Conservation (phyloP, 2,113 vertebrate genomes). For the Dicaeum eximium region DNA sequence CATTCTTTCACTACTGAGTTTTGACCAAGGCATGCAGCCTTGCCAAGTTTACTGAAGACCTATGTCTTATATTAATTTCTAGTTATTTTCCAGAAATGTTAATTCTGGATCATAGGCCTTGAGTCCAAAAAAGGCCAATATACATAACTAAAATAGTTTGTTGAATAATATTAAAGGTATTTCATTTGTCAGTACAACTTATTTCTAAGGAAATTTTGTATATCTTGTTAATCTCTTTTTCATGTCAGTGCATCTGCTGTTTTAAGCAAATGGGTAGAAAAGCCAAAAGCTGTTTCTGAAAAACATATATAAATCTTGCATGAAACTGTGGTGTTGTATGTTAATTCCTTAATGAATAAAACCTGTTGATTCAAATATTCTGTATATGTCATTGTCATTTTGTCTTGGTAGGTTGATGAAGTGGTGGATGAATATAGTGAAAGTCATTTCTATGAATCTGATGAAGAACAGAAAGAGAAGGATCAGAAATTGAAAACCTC, state of each 20-base stretch:
- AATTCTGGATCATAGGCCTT: neutral
- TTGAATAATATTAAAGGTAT: neutral
- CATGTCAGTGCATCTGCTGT: fast-evolving
- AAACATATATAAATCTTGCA: neutral
- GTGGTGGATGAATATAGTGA: conserved; percentile 77
- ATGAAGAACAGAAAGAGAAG: conserved; percentile 80
- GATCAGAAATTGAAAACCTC: conserved; percentile 45
- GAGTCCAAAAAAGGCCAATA: neutral
- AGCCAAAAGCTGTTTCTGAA: neutral
- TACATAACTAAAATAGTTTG: neutral
- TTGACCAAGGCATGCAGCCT: neutral
- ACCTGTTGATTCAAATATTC: neutral
- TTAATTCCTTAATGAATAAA: neutral
- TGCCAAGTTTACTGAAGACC: neutral
- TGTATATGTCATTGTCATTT: neutral
- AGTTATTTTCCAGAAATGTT: neutral
- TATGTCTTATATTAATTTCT: neutral
- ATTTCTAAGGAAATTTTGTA: neutral
- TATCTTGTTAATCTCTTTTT: neutral
- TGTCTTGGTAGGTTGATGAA: conserved; percentile 72
- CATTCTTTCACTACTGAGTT: neutral
- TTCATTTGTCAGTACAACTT: neutral
- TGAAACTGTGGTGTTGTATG: neutral
- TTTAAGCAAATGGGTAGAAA: neutral
- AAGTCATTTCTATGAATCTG: conserved; percentile 89